Evolutionary conservation across 2,113 vertebrate genomes (phyloP), one percentile per base, ranked within the genome.

Genomic region (Spheniscus mendiculus): DNA sequence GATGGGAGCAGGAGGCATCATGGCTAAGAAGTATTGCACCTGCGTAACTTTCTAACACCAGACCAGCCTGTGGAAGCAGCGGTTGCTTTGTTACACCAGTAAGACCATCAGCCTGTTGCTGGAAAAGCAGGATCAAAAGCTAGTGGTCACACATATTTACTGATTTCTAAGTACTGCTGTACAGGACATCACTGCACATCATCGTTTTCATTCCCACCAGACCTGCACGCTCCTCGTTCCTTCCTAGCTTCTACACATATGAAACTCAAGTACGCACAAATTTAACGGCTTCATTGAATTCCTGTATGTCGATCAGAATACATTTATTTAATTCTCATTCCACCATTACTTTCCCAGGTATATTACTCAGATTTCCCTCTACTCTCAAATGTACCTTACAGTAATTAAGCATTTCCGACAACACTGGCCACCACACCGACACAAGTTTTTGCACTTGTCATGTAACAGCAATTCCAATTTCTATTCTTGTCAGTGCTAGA

Each of bases 11-110:
- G 72, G 53, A 65, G 36, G 40, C 45, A 34, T 25, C 4, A 0
- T 0, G 47, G 38, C 27, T 5, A 16, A 50, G 30, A 23, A 52
- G 9, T 12, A 5, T 0, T 44, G 30, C 4, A 16, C 5, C 0
- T 0, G 3, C 8, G 1, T 23, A 25, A 59, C 42, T 25, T 42
- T 5, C 53, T 22, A 55, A 38, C 40, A 38, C 7, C 65, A 63
- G 47, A 58, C 5, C 47, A 45, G 11, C 15, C 38, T 11, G 11
- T 7, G 27, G 59, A 45, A 55, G 42, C 65, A 67, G 26, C n/a
- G 36, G 40, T 8, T 71, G 29, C n/a, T 69, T 58, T 63, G 61
- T 47, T 80, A 42, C 11, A 36, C 34, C 55, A 29, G 14, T 45
- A 56, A 55, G 20, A 55, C 23, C 36, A 45, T 12, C 49, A 40